phyloP scores from a whole-genome alignment of 2,888 invertebrate genomes.

The Mongoloraphidia duomilia region DNA sequence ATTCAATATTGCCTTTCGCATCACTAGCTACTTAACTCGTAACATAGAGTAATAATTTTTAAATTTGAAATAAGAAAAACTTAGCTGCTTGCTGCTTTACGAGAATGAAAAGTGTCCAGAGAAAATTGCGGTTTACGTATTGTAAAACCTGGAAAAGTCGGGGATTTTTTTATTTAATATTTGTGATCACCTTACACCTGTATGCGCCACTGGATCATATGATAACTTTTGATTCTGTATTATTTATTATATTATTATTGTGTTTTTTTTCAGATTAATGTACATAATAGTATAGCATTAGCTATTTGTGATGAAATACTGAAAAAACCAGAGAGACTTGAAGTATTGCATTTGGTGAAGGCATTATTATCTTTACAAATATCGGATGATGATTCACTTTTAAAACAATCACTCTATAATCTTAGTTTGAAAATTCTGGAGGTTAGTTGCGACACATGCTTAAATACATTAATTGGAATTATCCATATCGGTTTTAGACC shows the following conservation, averaged over 20 bases:
- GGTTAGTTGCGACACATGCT: neutral
- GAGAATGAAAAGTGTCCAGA: too few relatives aligned
- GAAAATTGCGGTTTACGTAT: too few relatives aligned
- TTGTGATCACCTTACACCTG: constrained; percentile 12
- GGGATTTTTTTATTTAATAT: constrained; percentile 11
- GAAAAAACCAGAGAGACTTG: neutral
- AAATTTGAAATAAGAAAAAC: too few relatives aligned
- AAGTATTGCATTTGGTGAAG: neutral
- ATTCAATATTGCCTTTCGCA: too few relatives aligned
- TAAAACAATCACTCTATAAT: neutral
- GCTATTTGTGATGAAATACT: constrained; percentile 8
- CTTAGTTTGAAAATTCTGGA: neutral
- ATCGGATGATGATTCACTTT: neutral
- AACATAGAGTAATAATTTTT: too few relatives aligned
- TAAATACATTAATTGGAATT: too few relatives aligned
- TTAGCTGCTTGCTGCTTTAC: too few relatives aligned
- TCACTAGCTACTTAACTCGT: too few relatives aligned
- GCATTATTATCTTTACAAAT: neutral
- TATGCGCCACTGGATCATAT: constrained; percentile 6
- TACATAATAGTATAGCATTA: constrained; percentile 7
- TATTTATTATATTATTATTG: too few relatives aligned
- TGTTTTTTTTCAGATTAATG: constrained; percentile 4
- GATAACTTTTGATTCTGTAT: too few relatives aligned
- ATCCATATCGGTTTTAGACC: too few relatives aligned
- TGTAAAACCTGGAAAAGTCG: constrained; percentile 4